Base-by-base conservation (phyloP, 2,113 vertebrate species). In the Lates calcarifer region DNA sequence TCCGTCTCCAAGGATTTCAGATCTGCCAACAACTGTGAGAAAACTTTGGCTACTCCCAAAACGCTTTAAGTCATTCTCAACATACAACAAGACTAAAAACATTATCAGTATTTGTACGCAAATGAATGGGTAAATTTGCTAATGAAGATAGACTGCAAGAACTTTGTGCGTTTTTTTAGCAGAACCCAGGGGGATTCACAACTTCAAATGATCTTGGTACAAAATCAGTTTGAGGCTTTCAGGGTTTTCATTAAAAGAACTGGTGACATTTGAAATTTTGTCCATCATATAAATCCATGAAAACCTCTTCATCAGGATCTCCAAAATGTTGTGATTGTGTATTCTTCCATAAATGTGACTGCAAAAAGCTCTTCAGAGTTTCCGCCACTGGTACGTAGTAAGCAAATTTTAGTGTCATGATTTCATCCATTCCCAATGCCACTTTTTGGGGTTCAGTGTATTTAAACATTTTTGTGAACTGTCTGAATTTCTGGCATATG, bases 371-470 rank as follows among this genome's bases (percentile, higher is more conserved):
- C n/a, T n/a, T n/a, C n/a, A n/a, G n/a, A n/a, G n/a, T n/a, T 33
- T 33, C 33, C 6, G 33, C 33, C 33, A 33, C 33, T 33, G 33
- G 33, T 33, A 33, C 68, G 53, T 58, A 58, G 31, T 87, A 85
- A 31, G 88, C 85, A 87, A 58, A 85, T 45, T 31, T 76, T 33
- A 4, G 33, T 33, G 33, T 33, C 33, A 33, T 33, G 33, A 4
- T 33, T 33, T 33, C 33, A 33, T 33, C 33, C 33, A 33, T 33
- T 33, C 33, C 33, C 33, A 33, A 77, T 75, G 11, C 24, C 37
- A 85, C 33, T 6, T 33, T 33, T 33, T 33, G 33, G 33, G 33
- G 33, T 33, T 33, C 33, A 4, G 33, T 33, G 33, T 33, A 33
- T 6, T 33, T 6, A 33, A 33, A 33, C 33, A 33, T 33, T 33